Percentiles rank a stretch among this genome's conserved stretches.
Conservation (phyloP, 2,113 vertebrate genomes). For the Salminus brasiliensis region DNA sequence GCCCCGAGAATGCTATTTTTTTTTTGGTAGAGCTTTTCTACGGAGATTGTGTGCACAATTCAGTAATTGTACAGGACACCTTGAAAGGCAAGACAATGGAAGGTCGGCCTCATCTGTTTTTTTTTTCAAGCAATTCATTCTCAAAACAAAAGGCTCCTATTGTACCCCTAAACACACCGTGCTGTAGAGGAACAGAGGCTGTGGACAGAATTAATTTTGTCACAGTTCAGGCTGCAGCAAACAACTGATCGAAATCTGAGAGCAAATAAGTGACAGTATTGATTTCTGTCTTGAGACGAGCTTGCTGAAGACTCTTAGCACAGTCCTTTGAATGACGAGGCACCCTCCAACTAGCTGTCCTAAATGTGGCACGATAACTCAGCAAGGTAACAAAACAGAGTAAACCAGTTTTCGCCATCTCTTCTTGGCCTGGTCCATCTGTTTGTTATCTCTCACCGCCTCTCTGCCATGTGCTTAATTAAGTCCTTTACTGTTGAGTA, state of each 20-base stretch:
- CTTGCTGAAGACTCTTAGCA: slow-evolving; percentile 18
- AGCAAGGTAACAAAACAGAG: background rate
- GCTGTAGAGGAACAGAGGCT: slow-evolving; percentile 38
- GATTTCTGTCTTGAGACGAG: slow-evolving; percentile 61
- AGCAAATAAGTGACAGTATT: slow-evolving; percentile 65
- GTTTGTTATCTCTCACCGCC: slow-evolving; percentile 10
- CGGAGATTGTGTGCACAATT: too few species aligned
- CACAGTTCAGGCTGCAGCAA: slow-evolving; percentile 36
- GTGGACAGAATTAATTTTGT: slow-evolving; percentile 33
- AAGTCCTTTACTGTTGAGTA: slow-evolving; percentile 42
- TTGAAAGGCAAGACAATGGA: background rate
- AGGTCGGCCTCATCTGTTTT: background rate
- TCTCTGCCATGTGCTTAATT: slow-evolving; percentile 35
- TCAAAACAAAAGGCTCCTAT: background rate
- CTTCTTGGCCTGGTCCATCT: slow-evolving; percentile 17
- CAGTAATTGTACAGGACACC: background rate
- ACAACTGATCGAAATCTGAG: slow-evolving; percentile 66
- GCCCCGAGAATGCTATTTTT: too few species aligned
- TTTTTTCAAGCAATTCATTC: background rate
- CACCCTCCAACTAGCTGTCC: slow-evolving; percentile 26
- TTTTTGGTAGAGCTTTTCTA: too few species aligned
- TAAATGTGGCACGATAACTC: slow-evolving; percentile 7
- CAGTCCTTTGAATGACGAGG: slow-evolving; percentile 21
- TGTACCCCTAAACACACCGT: slow-evolving; percentile 22
- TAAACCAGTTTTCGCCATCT: background rate